These are phyloP conservation scores for Eubucco bourcierii DNA, from an alignment of 2,113 vertebrate genomes.

Conservation along the genomic window DNA sequence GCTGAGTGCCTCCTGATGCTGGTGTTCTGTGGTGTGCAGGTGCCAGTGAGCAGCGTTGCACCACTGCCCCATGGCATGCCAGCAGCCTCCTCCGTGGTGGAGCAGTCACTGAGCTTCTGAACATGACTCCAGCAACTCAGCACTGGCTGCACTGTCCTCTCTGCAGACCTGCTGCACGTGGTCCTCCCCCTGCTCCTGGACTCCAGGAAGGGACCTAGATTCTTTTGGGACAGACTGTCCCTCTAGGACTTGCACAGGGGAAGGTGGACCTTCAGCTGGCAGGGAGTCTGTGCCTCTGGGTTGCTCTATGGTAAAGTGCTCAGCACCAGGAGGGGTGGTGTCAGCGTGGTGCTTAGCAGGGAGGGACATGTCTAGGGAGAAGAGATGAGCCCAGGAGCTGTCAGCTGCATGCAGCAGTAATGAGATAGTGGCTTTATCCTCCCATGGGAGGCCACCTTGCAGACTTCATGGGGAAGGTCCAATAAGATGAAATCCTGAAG, in stretches of 20 bases:
- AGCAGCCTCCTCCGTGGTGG: not conserved
- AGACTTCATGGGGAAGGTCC: not conserved
- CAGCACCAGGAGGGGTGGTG: not conserved
- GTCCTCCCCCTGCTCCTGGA: not conserved
- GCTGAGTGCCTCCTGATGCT: not conserved
- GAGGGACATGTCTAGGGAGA: not conserved
- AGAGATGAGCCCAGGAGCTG: conserved; percentile 8
- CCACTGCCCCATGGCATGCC: not conserved
- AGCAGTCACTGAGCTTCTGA: not conserved
- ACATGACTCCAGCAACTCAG: not conserved
- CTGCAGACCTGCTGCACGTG: not conserved
- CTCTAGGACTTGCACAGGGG: not conserved
- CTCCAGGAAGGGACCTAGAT: not conserved
- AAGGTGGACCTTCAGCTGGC: not conserved
- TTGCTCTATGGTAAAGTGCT: not conserved
- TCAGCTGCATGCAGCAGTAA: not conserved
- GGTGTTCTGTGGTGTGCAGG: no score
- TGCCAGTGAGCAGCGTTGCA: no score
- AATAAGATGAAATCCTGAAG: not conserved
- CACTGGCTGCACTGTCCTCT: not conserved
- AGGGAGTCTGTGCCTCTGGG: not conserved
- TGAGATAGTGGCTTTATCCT: conserved; percentile 28
- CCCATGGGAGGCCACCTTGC: not conserved
- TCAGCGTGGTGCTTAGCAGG: not conserved
- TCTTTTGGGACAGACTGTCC: not conserved